A percentile compares a stretch with the other conserved stretches of the same genome.
These are phyloP conservation scores for Hyposmocoma kahamanoa DNA, from an alignment of 1,140 invertebrate species.

Conservation along the genomic window DNA sequence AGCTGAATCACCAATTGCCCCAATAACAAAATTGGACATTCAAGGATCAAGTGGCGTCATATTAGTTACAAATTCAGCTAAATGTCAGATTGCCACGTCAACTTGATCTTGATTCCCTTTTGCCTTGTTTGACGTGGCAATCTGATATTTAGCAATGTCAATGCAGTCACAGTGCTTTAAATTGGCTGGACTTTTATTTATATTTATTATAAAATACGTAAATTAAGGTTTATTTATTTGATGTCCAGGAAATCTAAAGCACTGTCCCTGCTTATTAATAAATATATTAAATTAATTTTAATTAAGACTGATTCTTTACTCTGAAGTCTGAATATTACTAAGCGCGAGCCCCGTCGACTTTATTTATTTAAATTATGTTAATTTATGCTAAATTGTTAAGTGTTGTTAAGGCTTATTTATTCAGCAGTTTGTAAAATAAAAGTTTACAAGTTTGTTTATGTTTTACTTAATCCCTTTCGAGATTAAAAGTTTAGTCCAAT, in stretches of 20 bases:
- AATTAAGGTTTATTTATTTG: conserved; percentile 18
- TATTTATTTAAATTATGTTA: conserved; percentile 45
- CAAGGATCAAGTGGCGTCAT: conserved; percentile 59
- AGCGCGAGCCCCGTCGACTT: conserved; percentile 69
- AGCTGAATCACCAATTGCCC: conserved; percentile 22
- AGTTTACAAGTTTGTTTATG: conserved; percentile 20
- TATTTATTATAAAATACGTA: background rate
- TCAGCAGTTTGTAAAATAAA: conserved; percentile 62
- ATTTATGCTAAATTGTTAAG: conserved; percentile 59
- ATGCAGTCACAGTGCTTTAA: conserved; percentile 48
- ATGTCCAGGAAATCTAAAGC: conserved; percentile 41
- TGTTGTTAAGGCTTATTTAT: conserved; percentile 65
- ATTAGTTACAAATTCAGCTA: conserved; percentile 36
- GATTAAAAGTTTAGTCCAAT: too few species aligned
- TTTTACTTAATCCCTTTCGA: conserved; percentile 27
- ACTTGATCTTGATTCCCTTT: conserved; percentile 54
- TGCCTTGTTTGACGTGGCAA: conserved; percentile 35
- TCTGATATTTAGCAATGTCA: conserved; percentile 62
- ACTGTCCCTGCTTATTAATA: conserved; percentile 24
- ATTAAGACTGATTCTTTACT: conserved; percentile 49
- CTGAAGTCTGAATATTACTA: conserved; percentile 35
- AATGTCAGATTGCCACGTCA: conserved; percentile 63
- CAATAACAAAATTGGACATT: conserved; percentile 60
- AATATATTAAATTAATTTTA: conserved; percentile 19
- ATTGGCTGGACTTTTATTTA: conserved; percentile 30